These are phyloP conservation scores for Drosophila borealis DNA, from an alignment of 2,888 invertebrate species.

Conservation along the genomic window DNA sequence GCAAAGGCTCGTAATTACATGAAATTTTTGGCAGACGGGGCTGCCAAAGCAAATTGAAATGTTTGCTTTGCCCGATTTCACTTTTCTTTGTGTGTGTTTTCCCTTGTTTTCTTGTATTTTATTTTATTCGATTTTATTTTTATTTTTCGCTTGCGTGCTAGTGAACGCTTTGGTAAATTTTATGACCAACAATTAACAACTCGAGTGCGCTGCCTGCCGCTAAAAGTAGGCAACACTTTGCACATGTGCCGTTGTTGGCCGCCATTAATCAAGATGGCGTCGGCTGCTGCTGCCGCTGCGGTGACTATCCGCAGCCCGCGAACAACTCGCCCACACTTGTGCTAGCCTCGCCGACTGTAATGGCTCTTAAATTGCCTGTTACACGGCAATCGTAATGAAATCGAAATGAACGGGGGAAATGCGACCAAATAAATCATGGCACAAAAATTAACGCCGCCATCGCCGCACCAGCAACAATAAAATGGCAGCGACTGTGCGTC, in stretches of 20 bases:
- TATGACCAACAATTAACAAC: slow-evolving; percentile 74
- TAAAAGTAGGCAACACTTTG: slow-evolving; percentile 65
- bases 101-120: slow-evolving; percentile 5
- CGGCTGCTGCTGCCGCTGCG: slow-evolving; percentile 34
- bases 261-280: slow-evolving; percentile 66
- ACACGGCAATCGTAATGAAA: slow-evolving; percentile 71
- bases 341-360: slow-evolving; percentile 14
- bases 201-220: slow-evolving; percentile 40
- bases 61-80: slow-evolving; percentile 28
- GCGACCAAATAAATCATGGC: slow-evolving; percentile 62
- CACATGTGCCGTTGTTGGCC: slow-evolving; percentile 62
- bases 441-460: slow-evolving; percentile 31
- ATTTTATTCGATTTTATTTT: neutral
- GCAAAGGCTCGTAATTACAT: slow-evolving; percentile 42
- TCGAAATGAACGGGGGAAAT: slow-evolving; percentile 64
- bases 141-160: slow-evolving; percentile 50
- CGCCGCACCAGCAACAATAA: slow-evolving; percentile 28
- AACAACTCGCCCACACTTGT: neutral
- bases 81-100: slow-evolving; percentile 11
- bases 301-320: too few relatives aligned
- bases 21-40: slow-evolving; percentile 23
- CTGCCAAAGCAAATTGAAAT: slow-evolving; percentile 64
- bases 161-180: slow-evolving; percentile 62
- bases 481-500: slow-evolving; percentile 34
- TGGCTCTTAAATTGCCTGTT: slow-evolving; percentile 57